Base-by-base conservation (phyloP, 2,113 vertebrate genomes). In the Corvus cornix region DNA sequence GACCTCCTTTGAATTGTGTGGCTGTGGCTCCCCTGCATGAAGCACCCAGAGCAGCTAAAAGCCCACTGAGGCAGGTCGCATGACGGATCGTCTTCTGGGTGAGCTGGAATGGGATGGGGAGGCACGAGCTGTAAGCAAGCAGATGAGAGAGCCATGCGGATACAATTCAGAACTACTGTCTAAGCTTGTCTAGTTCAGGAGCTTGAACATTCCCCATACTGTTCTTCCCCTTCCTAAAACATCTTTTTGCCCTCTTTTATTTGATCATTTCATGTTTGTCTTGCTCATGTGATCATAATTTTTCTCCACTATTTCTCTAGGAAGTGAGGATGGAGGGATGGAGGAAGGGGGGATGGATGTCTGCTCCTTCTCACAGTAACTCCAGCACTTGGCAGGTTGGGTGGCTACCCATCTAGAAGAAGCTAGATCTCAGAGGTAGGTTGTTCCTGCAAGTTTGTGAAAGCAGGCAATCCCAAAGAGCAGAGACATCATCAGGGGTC, bases 51-150 rank as follows among this genome's bases (percentile, higher is more conserved):
- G 56, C 22, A 86, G 19, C 37, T 87, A 46, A 14, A 84, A 88
- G 43, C 37, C 33, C 52, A 30, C 21, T 1, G 8, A 28, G 22
- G 26, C n/a, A 77, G n/a, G 52, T 51, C 84, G 43, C 22, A 35
- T 1, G 2, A 60, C 1, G 2, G 21, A 43, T 63, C 0, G 0
- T 49, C 33, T 48, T 24, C 48, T 67, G 44, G 6, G 20, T 11
- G 16, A 19, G 33, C 11, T 85, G 48, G 6, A 20, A 31, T 49
- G 53, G n/a, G 31, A 17, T 52, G 30, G 10, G 41, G 60, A 68
- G 26, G 56, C 26, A 89, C 48, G 27, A 66, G 18, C 26, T 87
- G 30, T 70, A 58, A 83, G 51, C 48, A 64, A 64, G 67, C 24
- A 52, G 22, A 48, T 5, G 13, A 48, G 23, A 68, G 12, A 89